Conservation (phyloP, 2,113 vertebrate species). For the Chloropsis cyanopogon region DNA sequence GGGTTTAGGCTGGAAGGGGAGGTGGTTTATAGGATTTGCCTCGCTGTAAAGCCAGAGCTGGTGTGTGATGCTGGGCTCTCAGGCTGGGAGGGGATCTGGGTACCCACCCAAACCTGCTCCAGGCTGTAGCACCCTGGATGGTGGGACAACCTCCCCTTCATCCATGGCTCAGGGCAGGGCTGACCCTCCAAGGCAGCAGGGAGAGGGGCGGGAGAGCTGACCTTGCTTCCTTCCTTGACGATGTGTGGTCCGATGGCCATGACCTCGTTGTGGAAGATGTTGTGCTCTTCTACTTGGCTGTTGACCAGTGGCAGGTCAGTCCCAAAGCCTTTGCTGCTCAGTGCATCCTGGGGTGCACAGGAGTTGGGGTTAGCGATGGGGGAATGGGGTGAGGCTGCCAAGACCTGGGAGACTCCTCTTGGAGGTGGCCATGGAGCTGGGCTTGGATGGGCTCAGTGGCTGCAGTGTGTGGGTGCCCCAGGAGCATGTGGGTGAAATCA, state of each 20-base stretch:
- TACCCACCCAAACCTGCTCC: not conserved
- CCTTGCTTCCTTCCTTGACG: constrained; percentile 78
- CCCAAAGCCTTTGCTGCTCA: constrained; percentile 84
- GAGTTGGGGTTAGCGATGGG: not conserved
- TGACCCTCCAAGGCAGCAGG: rapidly evolving
- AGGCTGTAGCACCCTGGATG: not conserved
- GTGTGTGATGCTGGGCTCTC: not conserved
- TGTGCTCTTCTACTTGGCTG: constrained; percentile 92
- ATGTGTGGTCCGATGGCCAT: constrained; percentile 91
- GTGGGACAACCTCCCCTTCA: not conserved
- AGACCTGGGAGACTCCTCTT: not conserved
- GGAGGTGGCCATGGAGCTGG: not conserved
- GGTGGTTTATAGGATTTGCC: not conserved
- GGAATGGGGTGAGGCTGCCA: rapidly evolving
- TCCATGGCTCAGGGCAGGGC: rapidly evolving
- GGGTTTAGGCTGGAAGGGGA: not conserved
- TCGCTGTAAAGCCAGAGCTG: rapidly evolving
- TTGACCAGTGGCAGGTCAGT: constrained; percentile 89
- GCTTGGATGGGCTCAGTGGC: not conserved
- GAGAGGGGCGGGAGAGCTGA: not conserved
- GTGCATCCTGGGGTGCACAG: constrained; percentile 66
- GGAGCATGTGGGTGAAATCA: not conserved
- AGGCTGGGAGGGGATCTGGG: not conserved
- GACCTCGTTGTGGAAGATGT: constrained; percentile 96
- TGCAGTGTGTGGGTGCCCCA: rapidly evolving